Evolutionary conservation across 2,797 vertebrate species (phyloP).

Genomic region (Tauraco hartlaubi): DNA sequence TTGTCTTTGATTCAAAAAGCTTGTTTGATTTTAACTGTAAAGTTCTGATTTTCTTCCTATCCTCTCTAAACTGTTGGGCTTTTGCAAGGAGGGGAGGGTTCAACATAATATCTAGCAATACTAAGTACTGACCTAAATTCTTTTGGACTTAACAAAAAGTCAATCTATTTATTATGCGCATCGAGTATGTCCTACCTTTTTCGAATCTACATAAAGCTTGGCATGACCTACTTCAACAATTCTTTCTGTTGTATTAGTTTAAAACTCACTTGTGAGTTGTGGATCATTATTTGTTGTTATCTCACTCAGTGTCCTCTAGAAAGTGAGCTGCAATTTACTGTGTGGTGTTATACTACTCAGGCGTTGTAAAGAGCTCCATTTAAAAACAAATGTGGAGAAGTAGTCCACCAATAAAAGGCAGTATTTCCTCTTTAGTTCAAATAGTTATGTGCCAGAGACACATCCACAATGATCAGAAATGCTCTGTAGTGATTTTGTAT

Average conservation of each 20-base stretch:
- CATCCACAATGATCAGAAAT: neutral
- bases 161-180: neutral
- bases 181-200: neutral
- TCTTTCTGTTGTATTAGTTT: too few relatives aligned
- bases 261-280: neutral
- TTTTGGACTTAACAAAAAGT: neutral
- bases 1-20: neutral
- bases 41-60: neutral
- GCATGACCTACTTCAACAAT: neutral
- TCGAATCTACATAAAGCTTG: neutral
- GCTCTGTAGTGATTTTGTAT: neutral
- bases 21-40: neutral
- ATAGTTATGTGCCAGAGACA: neutral
- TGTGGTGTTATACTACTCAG: neutral
- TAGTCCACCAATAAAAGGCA: neutral
- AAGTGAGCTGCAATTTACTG: neutral
- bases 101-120: neutral
- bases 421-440: neutral
- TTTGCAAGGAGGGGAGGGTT: neutral
- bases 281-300: neutral
- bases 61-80: neutral
- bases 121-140: neutral
- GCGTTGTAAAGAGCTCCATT: neutral
- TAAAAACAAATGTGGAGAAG: neutral
- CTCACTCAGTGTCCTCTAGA: neutral